Evolutionary conservation across 1,140 invertebrate species (phyloP), one percentile per base, ranked within the genome.

Genomic region (Euura lappo): DNA sequence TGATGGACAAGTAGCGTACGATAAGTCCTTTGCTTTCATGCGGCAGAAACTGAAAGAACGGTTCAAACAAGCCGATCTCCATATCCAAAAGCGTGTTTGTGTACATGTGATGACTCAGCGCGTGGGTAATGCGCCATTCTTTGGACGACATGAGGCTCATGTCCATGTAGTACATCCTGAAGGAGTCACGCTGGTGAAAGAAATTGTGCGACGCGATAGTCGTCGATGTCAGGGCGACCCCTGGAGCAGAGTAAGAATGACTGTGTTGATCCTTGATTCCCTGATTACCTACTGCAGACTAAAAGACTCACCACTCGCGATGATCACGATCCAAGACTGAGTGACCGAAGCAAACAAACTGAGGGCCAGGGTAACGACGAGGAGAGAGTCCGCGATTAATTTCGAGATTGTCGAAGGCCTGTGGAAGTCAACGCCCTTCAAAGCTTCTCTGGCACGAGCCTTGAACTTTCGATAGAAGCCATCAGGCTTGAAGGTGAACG

Each of bases 91-190:
- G 83, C 0, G 94, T 95, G 78, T 96, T 96, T 0, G 95, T 90
- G 78, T 93, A 96, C 10, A 94, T 83, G 82, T 96, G 95, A 83
- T 96, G 95, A 44, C 94, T 95, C 43, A 96, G 79, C 0, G 88
- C 91, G 78, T 96, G 95, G 0, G 91, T 92, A 60, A 96, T 91
- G 76, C 94, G 88, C 91, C 94, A 96, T 73, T 94, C 91, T 72
- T 91, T 89, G 11, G 91, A 92, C 2, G 91, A 91, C 83, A 93
- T 83, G 68, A 92, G 80, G 45, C 88, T 86, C 10, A 97, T 82
- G 79, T 96, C 93, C 73, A 94, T 94, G 60, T 94, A 91, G 79
- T 94, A 95, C 92, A 95, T 95, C 65, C 95, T 90, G 89, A 94
- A 95, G 80, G 91, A 95, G 79, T 96, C 92, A 28, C 89, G 90